Percentiles rank a stretch among this genome's conserved stretches.
Conservation (phyloP, 1,140 invertebrate genomes). For the Drosophila ananassae region DNA sequence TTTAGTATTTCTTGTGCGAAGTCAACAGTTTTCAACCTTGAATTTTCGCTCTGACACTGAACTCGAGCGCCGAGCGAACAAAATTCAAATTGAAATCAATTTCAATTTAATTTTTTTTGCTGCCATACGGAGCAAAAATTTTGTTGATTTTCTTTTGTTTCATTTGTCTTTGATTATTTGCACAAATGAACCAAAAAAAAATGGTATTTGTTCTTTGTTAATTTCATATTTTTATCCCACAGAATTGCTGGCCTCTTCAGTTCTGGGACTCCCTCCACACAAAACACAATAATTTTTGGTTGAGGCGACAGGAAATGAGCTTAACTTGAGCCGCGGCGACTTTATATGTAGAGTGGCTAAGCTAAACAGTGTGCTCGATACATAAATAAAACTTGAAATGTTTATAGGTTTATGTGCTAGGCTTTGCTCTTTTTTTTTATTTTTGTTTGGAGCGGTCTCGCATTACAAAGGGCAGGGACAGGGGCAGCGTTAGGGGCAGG, state of each 20-base stretch:
- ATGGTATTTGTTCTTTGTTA: slow-evolving; percentile 5
- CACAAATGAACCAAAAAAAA: slow-evolving; percentile 45
- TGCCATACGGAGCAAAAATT: slow-evolving; percentile 27
- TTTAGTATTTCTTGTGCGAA: slow-evolving; percentile 27
- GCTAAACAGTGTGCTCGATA: slow-evolving; percentile 43
- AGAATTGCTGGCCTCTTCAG: slow-evolving; percentile 6
- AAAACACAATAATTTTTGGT: slow-evolving; percentile 12
- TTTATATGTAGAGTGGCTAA: slow-evolving; percentile 46
- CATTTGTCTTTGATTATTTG: slow-evolving; percentile 60
- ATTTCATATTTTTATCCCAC: slow-evolving; percentile 27
- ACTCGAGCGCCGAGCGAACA: slow-evolving; percentile 51
- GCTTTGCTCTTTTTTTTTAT: slow-evolving; percentile 31
- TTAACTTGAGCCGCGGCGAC: slow-evolving; percentile 33
- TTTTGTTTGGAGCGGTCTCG: slow-evolving; percentile 19
- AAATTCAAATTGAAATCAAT: slow-evolving; percentile 81
- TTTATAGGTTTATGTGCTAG: slow-evolving; percentile 53
- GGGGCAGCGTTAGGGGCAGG: slow-evolving; percentile 31
- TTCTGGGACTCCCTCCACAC: not conserved
- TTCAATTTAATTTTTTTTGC: slow-evolving; percentile 68
- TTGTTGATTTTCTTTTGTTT: slow-evolving; percentile 40
- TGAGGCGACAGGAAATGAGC: slow-evolving; percentile 47
- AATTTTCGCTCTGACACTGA: slow-evolving; percentile 75
- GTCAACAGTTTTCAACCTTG: slow-evolving; percentile 69
- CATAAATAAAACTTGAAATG: slow-evolving; percentile 54
- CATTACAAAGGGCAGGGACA: slow-evolving; percentile 40